Evolutionary conservation across 2,888 invertebrate genomes (phyloP).

Genomic region (Zelleria hepariella): DNA sequence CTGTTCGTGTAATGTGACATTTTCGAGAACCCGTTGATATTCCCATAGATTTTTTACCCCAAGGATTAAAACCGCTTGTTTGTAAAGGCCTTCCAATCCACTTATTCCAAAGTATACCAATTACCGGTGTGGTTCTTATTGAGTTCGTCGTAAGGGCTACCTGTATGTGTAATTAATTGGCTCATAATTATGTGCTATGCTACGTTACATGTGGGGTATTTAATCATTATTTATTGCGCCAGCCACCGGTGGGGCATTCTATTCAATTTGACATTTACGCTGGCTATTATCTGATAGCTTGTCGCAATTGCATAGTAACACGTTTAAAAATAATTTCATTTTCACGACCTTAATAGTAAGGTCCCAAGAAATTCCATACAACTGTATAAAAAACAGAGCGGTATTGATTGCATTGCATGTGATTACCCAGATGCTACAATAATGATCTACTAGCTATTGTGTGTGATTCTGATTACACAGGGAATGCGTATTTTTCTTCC

Average conservation of each 20-base stretch:
- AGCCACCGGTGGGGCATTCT: not conserved
- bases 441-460: too few species aligned
- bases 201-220: not conserved
- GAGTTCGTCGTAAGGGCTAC: not conserved
- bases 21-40: not conserved
- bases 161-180: not conserved
- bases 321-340: not conserved
- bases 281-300: not conserved
- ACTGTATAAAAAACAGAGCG: too few species aligned
- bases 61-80: not conserved
- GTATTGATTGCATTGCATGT: too few species aligned
- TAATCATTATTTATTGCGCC: not conserved
- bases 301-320: not conserved
- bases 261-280: not conserved
- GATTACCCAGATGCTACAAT: too few species aligned
- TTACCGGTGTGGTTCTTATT: not conserved
- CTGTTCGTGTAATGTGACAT: not conserved
- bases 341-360: too few species aligned
- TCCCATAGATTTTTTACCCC: not conserved
- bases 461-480: too few species aligned
- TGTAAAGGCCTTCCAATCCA: not conserved
- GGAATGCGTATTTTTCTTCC: too few species aligned
- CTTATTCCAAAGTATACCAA: not conserved
- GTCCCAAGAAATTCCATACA: too few species aligned
- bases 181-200: not conserved